Percentiles rank a stretch among this genome's conserved stretches.
These are phyloP conservation scores for Cassiopea andromeda DNA, from an alignment of 30 jellyfish, hydroid and myxozoan genomes.

Conservation along the genomic window DNA sequence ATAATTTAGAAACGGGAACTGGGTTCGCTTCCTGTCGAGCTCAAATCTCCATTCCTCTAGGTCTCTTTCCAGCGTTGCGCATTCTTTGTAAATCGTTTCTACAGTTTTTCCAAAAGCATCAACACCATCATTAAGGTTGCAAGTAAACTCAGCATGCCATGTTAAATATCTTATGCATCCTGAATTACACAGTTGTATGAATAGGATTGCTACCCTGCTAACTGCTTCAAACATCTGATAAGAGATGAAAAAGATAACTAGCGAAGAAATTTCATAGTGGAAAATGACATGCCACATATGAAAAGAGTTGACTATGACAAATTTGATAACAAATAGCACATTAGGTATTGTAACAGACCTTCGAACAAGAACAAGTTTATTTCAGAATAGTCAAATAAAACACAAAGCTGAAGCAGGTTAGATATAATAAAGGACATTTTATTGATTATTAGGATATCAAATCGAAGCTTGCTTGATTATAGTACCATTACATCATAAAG, in stretches of 20 bases:
- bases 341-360: too few species aligned
- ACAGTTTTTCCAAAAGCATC: constrained; percentile 10
- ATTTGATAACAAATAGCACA: too few species aligned
- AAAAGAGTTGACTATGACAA: too few species aligned
- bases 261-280: not conserved
- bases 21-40: constrained; percentile 29
- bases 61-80: constrained; percentile 30
- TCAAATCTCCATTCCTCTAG: constrained; percentile 41
- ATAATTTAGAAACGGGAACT: constrained; percentile 49
- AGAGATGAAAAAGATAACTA: not conserved
- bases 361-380: too few species aligned
- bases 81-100: constrained; percentile 13
- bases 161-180: constrained; percentile 51
- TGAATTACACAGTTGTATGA: constrained; percentile 59
- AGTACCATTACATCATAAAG: too few species aligned
- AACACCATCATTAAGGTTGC: constrained; percentile 34
- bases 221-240: constrained; percentile 59
- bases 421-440: too few species aligned
- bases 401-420: too few species aligned
- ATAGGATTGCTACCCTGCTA: constrained; percentile 56
- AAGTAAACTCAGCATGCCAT: constrained; percentile 31
- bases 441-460: too few species aligned
- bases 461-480: too few species aligned
- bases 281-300: not conserved
- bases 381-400: too few species aligned